Evolutionary conservation across 2,797 vertebrate species (phyloP).

Genomic region (Etheostoma nigrum): DNA sequence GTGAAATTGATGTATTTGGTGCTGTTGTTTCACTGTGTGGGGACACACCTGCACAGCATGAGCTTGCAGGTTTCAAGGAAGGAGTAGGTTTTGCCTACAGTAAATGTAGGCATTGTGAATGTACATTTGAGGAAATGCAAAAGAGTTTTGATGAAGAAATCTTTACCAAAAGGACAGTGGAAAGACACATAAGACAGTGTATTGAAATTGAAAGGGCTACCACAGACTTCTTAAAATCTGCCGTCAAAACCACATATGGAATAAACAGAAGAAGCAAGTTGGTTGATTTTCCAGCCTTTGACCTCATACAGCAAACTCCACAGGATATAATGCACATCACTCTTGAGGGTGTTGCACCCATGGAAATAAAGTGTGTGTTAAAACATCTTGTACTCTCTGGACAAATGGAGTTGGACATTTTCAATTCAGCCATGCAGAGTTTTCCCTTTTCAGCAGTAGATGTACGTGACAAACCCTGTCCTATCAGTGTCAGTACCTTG

Average conservation of each 20-base stretch:
- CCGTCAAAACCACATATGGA: slow-evolving; percentile 39
- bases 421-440: slow-evolving; percentile 29
- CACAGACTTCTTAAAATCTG: too few relatives aligned
- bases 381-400: slow-evolving; percentile 11
- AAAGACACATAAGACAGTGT: slow-evolving; percentile 29
- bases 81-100: slow-evolving; percentile 26
- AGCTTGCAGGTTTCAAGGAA: slow-evolving; percentile 44
- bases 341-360: background rate
- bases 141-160: background rate
- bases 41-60: slow-evolving; percentile 38
- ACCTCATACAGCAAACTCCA: slow-evolving; percentile 38
- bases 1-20: slow-evolving; percentile 25
- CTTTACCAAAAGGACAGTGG: background rate
- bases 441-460: slow-evolving; percentile 42
- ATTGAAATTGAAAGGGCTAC: slow-evolving; percentile 32
- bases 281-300: slow-evolving; percentile 47
- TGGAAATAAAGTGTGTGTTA: slow-evolving; percentile 33
- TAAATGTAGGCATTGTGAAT: slow-evolving; percentile 3
- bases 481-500: too few relatives aligned
- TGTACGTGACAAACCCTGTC: slow-evolving; percentile 25
- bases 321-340: slow-evolving; percentile 5
- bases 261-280: slow-evolving; percentile 43
- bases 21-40: slow-evolving; percentile 37
- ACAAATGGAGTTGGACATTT: slow-evolving; percentile 20
- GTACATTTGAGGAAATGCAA: slow-evolving; percentile 17